These are phyloP conservation scores for Garrulus glandarius DNA, from an alignment of 2,797 vertebrate genomes.

Conservation along the genomic window DNA sequence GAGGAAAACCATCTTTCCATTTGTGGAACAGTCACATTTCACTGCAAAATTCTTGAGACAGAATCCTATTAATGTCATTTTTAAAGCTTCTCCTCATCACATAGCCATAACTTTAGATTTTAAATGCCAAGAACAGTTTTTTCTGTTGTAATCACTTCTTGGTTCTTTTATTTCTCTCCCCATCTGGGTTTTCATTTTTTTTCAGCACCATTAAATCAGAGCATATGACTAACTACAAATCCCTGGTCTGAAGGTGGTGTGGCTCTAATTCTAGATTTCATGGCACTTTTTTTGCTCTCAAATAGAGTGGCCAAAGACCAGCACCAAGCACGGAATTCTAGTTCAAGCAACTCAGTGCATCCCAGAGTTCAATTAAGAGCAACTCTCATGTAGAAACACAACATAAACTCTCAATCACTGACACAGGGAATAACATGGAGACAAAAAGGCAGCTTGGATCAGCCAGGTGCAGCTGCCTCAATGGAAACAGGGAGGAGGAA, in stretches of 20 bases:
- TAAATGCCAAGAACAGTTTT: neutral
- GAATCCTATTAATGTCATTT: neutral
- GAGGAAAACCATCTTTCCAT: neutral
- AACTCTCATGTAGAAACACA: constrained; percentile 12
- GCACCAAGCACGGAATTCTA: neutral
- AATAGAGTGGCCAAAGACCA: neutral
- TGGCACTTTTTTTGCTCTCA: neutral
- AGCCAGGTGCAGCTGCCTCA: constrained; percentile 2
- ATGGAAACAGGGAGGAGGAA: constrained; percentile 20
- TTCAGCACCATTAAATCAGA: neutral
- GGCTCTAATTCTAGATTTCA: neutral
- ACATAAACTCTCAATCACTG: constrained; percentile 14
- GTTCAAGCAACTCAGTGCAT: neutral
- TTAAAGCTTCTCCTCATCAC: neutral
- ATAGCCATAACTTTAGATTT: neutral
- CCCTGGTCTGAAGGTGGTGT: neutral
- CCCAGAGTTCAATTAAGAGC: neutral
- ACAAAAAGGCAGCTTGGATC: constrained; percentile 13
- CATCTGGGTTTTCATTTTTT: neutral
- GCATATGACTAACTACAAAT: neutral
- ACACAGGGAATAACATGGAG: constrained; percentile 32
- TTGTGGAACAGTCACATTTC: neutral
- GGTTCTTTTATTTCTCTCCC: neutral
- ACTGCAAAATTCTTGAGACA: neutral
- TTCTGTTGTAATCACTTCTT: neutral